These are phyloP conservation scores for Ochlodes sylvanus DNA, from an alignment of 2,888 invertebrate species.

Conservation along the genomic window DNA sequence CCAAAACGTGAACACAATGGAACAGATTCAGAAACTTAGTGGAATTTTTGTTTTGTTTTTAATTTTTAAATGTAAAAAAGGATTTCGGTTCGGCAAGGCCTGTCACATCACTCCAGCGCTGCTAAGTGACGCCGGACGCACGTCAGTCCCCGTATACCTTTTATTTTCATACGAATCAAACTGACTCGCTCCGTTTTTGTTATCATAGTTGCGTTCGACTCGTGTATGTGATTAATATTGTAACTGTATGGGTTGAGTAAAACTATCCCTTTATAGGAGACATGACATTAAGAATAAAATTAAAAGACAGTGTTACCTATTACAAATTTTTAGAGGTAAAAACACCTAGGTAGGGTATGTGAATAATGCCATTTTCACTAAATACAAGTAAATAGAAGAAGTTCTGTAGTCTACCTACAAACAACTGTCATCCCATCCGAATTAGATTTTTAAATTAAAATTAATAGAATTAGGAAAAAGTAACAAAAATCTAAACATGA, in stretches of 20 bases:
- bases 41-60: constrained; percentile 72
- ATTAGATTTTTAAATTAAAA: no score
- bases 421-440: no score
- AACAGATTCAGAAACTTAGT: constrained; percentile 71
- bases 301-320: no score
- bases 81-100: constrained; percentile 81
- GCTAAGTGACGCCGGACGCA: constrained; percentile 85
- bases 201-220: constrained; percentile 76
- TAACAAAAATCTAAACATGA: no score
- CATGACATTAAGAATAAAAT: no score
- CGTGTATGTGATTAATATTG: constrained; percentile 70
- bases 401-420: no score
- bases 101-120: constrained; percentile 85
- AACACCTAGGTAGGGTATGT: no score
- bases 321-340: no score
- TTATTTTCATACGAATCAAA: constrained; percentile 82
- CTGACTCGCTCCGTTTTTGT: constrained; percentile 78
- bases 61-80: constrained; percentile 76
- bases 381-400: no score
- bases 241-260: constrained; percentile 48
- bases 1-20: constrained; percentile 85
- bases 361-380: no score
- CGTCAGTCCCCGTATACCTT: constrained; percentile 79
- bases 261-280: no score
- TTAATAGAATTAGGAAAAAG: no score